Evolutionary conservation across 2,113 vertebrate species (phyloP), one percentile per base, ranked within the genome.

Genomic region (Cebus imitator): DNA sequence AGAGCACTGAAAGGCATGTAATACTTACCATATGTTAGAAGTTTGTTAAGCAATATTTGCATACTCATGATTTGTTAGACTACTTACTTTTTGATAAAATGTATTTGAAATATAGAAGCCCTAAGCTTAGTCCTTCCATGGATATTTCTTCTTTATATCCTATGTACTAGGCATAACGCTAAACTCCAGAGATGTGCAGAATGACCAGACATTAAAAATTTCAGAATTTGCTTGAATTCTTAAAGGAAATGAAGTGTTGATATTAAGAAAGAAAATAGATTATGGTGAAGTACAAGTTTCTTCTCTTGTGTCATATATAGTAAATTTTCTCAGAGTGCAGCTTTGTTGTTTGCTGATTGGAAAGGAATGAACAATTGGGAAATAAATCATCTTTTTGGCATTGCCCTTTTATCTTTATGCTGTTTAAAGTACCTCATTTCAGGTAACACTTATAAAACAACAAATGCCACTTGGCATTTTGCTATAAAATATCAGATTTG

Each of bases 381-480:
- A 89, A 92, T 87, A 82, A 55, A 89, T 72, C 73, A 93, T 57
- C 73, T 97, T 87, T 83, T 95, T 94, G 87, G 70, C 81, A 95
- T 58, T 79, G 43, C 25, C 50, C 64, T 83, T 96, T 97, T 61
- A 91, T 97, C 72, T 89, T 97, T 94, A 78, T 78, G 82, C 37
- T 58, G 73, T 80, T 78, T 95, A 52, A 96, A 95, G 82, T 85
- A 92, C 70, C 18, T 66, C 83, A 90, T 95, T 97, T 85, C 78
- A 95, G 75, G 40, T 27, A 96, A 81, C 58, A 93, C 66, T 94
- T 94, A 81, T 2, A 61, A 97, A 97, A 83, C 8, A 57, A 95
- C 66, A 96, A 97, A 92, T 92, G 57, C 32, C 68, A 94, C 25
- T 23, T 98, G 88, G 82, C 73, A 61, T 91, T 97, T 96, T 79